Evolutionary conservation across 2,113 vertebrate genomes (phyloP).

Genomic region (Oenanthe oenanthe): DNA sequence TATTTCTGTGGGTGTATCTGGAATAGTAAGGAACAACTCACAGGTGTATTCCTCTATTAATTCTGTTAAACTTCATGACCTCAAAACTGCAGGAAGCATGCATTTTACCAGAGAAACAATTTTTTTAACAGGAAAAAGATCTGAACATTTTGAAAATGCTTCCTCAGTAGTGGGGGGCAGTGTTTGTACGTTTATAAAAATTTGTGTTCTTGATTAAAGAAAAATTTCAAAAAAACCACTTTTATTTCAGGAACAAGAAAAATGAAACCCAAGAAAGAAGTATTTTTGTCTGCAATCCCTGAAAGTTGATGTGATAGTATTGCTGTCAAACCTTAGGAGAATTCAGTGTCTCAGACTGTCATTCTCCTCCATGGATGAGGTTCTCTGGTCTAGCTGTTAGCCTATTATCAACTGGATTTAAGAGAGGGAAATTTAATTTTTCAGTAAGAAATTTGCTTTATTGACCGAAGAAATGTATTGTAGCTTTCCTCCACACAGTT

Average conservation of each 20-base stretch:
- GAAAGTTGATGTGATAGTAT: neutral
- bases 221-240: neutral
- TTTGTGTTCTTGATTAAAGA: neutral
- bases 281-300: neutral
- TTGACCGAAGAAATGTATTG: neutral
- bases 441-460: neutral
- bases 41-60: neutral
- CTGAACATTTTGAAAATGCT: neutral
- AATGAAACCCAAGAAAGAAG: neutral
- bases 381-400: neutral
- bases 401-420: neutral
- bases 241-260: neutral
- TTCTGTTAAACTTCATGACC: neutral
- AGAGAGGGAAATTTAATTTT: neutral
- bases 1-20: neutral
- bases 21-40: neutral
- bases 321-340: neutral
- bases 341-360: neutral
- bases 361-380: neutral
- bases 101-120: neutral
- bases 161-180: accelerated
- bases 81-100: neutral
- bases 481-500: neutral
- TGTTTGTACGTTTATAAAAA: neutral
- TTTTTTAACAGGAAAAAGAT: neutral